Conservation (phyloP, 2,113 vertebrate species). For the Eulacestoma nigropectus region DNA sequence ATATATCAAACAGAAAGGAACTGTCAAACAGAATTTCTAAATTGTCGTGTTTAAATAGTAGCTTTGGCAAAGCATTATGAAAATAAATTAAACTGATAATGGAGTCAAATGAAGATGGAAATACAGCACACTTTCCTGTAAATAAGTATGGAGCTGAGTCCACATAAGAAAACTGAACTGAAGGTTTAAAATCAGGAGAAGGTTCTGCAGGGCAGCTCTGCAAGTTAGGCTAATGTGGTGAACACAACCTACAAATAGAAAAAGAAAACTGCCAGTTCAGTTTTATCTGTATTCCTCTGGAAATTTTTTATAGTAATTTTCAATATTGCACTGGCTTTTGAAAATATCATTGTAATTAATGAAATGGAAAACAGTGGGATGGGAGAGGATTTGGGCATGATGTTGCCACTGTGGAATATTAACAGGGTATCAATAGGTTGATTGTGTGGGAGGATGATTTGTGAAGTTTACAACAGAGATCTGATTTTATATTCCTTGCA, state of each 20-base stretch:
- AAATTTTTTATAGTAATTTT: background rate
- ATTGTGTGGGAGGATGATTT: background rate
- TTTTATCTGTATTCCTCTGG: background rate
- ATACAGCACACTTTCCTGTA: background rate
- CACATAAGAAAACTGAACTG: background rate
- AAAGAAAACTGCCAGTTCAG: background rate
- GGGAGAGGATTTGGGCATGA: background rate
- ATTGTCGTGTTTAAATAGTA: conserved; percentile 22
- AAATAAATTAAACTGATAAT: conserved; percentile 32
- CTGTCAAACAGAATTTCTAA: conserved; percentile 36
- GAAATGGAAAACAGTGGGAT: background rate
- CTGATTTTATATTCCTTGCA: background rate
- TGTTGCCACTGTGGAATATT: background rate
- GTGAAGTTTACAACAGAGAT: background rate
- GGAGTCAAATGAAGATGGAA: conserved; percentile 13
- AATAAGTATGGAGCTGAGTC: background rate
- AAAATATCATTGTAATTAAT: background rate
- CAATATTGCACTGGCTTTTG: background rate
- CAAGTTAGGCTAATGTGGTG: background rate
- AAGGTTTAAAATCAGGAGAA: background rate
- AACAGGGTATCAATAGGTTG: background rate
- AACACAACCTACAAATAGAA: background rate
- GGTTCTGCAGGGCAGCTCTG: background rate
- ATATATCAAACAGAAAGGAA: conserved; percentile 33
- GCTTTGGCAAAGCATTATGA: conserved; percentile 10